phyloP scores from a whole-genome alignment of 2,888 invertebrate species.

The Cryptophagus acutangulus region DNA sequence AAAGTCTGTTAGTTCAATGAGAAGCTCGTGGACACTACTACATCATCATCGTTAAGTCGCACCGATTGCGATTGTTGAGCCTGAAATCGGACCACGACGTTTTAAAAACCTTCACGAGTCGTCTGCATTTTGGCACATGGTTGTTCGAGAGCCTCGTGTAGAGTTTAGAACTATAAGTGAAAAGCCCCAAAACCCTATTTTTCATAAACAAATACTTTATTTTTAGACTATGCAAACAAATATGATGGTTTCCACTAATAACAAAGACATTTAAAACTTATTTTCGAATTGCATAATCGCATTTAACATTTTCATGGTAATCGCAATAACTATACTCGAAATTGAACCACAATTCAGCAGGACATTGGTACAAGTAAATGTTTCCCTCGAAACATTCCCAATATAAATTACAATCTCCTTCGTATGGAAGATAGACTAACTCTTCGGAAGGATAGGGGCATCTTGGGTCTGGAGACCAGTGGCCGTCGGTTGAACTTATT shows the following conservation, averaged over 20 bases:
- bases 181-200: no score
- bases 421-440: slow-evolving; percentile 8
- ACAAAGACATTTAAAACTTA: background rate
- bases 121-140: slow-evolving; percentile 42
- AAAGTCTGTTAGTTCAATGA: slow-evolving; percentile 62
- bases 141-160: slow-evolving; percentile 47
- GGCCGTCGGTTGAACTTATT: background rate
- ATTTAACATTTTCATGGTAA: slow-evolving; percentile 20
- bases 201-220: no score
- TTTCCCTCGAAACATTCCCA: slow-evolving; percentile 22
- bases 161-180: no score
- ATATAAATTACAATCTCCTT: slow-evolving; percentile 17
- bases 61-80: slow-evolving; percentile 5
- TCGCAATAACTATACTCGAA: slow-evolving; percentile 18
- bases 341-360: slow-evolving; percentile 19
- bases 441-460: slow-evolving; percentile 16
- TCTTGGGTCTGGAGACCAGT: slow-evolving; percentile 14
- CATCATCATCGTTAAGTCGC: slow-evolving; percentile 3
- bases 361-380: slow-evolving; percentile 14
- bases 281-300: slow-evolving; percentile 3
- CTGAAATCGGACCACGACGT: slow-evolving; percentile 12
- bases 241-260: background rate
- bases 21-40: slow-evolving; percentile 51
- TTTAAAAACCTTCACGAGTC: slow-evolving; percentile 44
- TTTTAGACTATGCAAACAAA: background rate